Conservation (phyloP, 2,113 vertebrate species). For the Scomber japonicus region DNA sequence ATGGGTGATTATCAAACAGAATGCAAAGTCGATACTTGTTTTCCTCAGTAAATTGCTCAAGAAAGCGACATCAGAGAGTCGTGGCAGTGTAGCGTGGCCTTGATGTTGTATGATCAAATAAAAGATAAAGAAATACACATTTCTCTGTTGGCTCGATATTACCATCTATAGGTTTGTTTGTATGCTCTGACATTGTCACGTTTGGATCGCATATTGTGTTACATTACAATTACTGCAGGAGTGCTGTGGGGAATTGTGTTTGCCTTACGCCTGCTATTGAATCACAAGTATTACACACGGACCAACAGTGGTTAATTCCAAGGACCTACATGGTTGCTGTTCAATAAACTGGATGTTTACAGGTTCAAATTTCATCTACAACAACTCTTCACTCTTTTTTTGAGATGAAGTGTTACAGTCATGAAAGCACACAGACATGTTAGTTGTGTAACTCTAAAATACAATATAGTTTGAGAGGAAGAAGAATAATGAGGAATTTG, state of each 20-base stretch:
- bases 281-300: background rate
- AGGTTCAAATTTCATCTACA: background rate
- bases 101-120: constrained; percentile 12
- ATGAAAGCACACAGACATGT: background rate
- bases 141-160: background rate
- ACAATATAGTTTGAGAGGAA: background rate
- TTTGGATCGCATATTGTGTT: background rate
- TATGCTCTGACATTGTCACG: background rate
- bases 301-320: background rate
- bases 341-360: background rate
- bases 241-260: background rate
- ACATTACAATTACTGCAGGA: background rate
- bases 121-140: background rate
- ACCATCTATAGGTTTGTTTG: background rate
- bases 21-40: constrained; percentile 5
- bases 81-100: background rate
- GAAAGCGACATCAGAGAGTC: background rate
- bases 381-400: no score
- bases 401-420: background rate
- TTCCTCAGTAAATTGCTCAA: background rate
- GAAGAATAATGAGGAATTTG: no score
- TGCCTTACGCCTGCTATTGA: background rate
- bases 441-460: background rate
- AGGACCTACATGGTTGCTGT: background rate
- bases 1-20: constrained; percentile 25